Conservation (phyloP, 2,888 invertebrate species). For the Agrochola macilenta region DNA sequence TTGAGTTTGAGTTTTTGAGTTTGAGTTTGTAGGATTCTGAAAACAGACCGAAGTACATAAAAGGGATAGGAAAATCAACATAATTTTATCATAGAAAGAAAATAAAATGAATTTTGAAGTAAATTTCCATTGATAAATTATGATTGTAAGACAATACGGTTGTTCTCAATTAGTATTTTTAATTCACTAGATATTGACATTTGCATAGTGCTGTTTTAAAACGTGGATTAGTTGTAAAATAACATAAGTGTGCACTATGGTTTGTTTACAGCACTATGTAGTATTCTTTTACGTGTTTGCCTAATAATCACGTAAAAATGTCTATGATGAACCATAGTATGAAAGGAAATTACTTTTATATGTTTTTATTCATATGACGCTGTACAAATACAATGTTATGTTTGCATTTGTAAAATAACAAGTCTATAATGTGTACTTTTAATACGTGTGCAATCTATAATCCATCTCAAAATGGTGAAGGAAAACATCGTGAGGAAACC, state of each 20-base stretch:
- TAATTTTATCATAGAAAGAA: background rate
- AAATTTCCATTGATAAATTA: slow-evolving; percentile 23
- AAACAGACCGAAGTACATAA: too few species aligned
- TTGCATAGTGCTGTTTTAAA: slow-evolving; percentile 38
- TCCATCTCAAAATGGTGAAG: background rate
- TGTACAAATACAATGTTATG: slow-evolving; percentile 25
- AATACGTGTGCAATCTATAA: slow-evolving; percentile 31
- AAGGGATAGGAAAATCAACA: background rate
- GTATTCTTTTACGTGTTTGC: slow-evolving; percentile 47
- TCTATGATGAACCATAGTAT: slow-evolving; percentile 25
- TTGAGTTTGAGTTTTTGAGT: too few species aligned
- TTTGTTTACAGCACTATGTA: slow-evolving; percentile 41
- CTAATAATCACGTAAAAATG: slow-evolving; percentile 29
- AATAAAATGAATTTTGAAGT: background rate
- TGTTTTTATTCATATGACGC: slow-evolving; percentile 12
- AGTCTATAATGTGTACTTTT: slow-evolving; percentile 22
- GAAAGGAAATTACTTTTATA: slow-evolving; percentile 38
- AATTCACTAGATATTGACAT: slow-evolving; percentile 41
- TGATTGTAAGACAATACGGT: background rate
- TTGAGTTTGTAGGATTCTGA: too few species aligned
- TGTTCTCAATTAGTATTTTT: slow-evolving; percentile 38
- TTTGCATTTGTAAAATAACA: slow-evolving; percentile 39
- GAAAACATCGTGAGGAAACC: too few species aligned
- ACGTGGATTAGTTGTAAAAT: slow-evolving; percentile 43
- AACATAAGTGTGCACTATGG: slow-evolving; percentile 52